Percentiles rank a stretch among this genome's conserved stretches.
phyloP scores from a whole-genome alignment of 2,797 vertebrate species.

The Typhlichthys eigenmanni region DNA sequence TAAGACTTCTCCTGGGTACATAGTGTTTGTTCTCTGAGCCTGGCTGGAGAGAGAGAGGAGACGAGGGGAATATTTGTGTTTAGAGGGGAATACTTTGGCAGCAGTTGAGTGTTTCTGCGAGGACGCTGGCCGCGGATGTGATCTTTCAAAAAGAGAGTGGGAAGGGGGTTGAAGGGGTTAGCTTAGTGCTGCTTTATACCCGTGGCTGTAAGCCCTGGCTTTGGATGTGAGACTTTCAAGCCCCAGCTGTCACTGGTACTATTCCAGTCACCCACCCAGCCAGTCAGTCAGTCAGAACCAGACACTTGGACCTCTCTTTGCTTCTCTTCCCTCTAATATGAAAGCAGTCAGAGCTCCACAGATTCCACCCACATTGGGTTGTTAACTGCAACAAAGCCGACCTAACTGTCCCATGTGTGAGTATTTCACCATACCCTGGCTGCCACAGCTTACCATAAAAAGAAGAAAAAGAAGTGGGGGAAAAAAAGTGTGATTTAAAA shows the following conservation, averaged over 20 bases:
- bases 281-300: conserved; percentile 46
- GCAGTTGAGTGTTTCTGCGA: conserved; percentile 56
- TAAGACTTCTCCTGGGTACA: conserved; percentile 38
- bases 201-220: conserved; percentile 71
- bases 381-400: conserved; percentile 53
- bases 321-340: conserved; percentile 65
- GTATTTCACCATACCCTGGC: conserved; percentile 57
- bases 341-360: conserved; percentile 52
- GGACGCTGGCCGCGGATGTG: conserved; percentile 41
- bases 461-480: too few species aligned
- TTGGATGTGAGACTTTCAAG: conserved; percentile 67
- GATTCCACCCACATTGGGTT: conserved; percentile 59
- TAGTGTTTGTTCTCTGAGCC: conserved; percentile 53
- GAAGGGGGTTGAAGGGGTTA: conserved; percentile 40
- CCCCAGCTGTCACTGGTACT: conserved; percentile 72
- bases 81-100: conserved; percentile 64
- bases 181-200: conserved; percentile 61
- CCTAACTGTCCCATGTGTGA: conserved; percentile 65
- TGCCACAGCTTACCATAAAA: conserved; percentile 49
- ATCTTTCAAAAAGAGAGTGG: conserved; percentile 58
- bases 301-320: conserved; percentile 61
- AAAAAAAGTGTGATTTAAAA: conserved; percentile 57
- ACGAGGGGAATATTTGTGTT: conserved; percentile 13
- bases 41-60: conserved; percentile 59
- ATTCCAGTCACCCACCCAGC: conserved; percentile 57